phyloP scores from a whole-genome alignment of 1,140 invertebrate genomes.

The Drosophila nebulosa region DNA sequence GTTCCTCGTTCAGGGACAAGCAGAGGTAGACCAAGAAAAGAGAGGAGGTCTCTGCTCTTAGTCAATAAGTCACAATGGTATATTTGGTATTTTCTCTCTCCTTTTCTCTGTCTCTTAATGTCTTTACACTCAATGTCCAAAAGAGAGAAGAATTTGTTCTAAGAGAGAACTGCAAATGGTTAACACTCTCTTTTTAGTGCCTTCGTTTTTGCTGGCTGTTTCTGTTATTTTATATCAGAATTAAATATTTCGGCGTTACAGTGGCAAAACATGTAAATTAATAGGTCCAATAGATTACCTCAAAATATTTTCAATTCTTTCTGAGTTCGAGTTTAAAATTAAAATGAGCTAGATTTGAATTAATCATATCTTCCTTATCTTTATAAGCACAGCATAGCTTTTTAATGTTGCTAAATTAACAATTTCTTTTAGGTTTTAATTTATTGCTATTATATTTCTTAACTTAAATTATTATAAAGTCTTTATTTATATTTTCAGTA shows the following conservation, averaged over 20 bases:
- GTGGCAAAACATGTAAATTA: background rate
- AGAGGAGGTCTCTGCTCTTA: background rate
- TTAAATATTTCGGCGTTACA: background rate
- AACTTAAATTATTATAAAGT: background rate
- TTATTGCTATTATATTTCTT: background rate
- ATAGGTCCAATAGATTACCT: background rate
- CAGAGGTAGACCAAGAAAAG: background rate
- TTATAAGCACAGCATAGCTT: no score
- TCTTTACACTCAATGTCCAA: background rate
- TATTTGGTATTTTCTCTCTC: background rate
- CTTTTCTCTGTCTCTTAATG: background rate
- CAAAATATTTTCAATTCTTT: background rate
- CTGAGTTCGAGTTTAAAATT: background rate
- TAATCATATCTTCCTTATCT: background rate
- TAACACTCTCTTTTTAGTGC: background rate
- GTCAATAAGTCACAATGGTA: constrained; percentile 4
- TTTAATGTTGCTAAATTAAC: no score
- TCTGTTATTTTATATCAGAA: background rate
- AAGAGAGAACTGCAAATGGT: background rate
- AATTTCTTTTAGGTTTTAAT: no score
- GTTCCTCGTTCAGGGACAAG: background rate
- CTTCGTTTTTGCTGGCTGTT: background rate
- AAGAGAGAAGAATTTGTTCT: background rate
- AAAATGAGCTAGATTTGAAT: background rate
- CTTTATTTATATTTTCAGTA: background rate